Base-by-base conservation (phyloP, 2,888 invertebrate species). In the Oligia fasciuncula region DNA sequence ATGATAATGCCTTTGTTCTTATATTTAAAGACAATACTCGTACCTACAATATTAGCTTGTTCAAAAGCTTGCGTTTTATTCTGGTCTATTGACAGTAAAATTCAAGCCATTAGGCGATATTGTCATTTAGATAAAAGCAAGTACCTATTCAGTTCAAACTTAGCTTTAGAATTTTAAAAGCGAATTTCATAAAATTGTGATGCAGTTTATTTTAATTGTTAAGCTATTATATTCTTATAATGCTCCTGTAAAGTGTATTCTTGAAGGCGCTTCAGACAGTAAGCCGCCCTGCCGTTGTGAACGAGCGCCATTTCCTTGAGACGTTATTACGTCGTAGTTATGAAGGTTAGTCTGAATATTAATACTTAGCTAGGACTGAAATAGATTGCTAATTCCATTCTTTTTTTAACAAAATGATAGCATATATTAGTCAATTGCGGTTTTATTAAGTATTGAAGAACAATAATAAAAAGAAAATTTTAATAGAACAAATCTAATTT, bases 201-300 rank as follows among this genome's bases (percentile, higher is more conserved):
- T 63, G 23, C 57, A 63, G 23, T 74, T 84, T 65, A 46, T 74
- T 79, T 68, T 72, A 74, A 83, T 80, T 72, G 80, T 78, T 14
- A 71, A 49, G 49, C 54, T 49, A 77, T 78, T 74, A 68, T 68
- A 43, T 63, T 71, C 54, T 51, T 62, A 51, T 51, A 85, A 46
- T 62, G 68, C 5, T 79, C 19, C 57, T 51, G 43, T 51, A 51
- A n/a, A 76, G n/a, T 51, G 19, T 9, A 40, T 71, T 62, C 23
- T 17, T 69, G 46, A 51, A 70, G 60, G 51, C 29, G 69, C 60
- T 81, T 40, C 51, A 77, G 70, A 62, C 23, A 40, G 40, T 40
- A 49, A 62, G 40, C 46, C 51, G 46, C 23, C 40, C 5, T 82
- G 46, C 54, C 62, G 46, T n/a, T 19, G 40, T 78, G 57, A 57